Evolutionary conservation across 2,113 vertebrate species (phyloP).

Genomic region (Scomber colias): DNA sequence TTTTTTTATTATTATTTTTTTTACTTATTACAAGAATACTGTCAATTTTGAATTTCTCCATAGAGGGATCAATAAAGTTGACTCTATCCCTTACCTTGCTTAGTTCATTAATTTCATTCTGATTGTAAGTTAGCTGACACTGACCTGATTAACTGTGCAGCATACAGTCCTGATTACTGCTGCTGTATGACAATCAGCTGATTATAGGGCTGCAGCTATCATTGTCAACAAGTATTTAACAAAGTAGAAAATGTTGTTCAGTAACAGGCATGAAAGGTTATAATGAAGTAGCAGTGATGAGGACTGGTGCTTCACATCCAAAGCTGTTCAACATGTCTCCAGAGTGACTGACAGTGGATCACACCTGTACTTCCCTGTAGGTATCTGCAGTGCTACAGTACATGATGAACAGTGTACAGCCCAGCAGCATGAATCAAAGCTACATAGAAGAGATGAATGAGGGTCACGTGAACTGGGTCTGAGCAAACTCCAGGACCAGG

Average conservation of each 20-base stretch:
- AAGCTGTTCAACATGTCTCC: neutral
- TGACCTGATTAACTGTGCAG: too few species aligned
- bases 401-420: neutral
- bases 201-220: too few species aligned
- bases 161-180: neutral
- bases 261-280: slow-evolving; percentile 18
- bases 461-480: neutral
- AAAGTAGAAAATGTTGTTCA: neutral
- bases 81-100: too few species aligned
- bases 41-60: too few species aligned
- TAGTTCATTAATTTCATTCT: too few species aligned
- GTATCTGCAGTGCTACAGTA: neutral
- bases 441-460: neutral
- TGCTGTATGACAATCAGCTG: too few species aligned
- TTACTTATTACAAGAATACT: too few species aligned
- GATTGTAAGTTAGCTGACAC: too few species aligned
- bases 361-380: neutral
- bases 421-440: neutral
- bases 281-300: slow-evolving; percentile 12
- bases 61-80: too few species aligned
- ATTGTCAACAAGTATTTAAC: neutral
- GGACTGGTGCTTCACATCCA: slow-evolving; percentile 18
- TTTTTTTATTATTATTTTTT: too few species aligned
- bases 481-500: slow-evolving; percentile 3
- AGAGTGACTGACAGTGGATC: neutral